These are phyloP conservation scores for Dimorphilus gyrociliatus DNA, from an alignment of 2,888 invertebrate species.

Conservation along the genomic window DNA sequence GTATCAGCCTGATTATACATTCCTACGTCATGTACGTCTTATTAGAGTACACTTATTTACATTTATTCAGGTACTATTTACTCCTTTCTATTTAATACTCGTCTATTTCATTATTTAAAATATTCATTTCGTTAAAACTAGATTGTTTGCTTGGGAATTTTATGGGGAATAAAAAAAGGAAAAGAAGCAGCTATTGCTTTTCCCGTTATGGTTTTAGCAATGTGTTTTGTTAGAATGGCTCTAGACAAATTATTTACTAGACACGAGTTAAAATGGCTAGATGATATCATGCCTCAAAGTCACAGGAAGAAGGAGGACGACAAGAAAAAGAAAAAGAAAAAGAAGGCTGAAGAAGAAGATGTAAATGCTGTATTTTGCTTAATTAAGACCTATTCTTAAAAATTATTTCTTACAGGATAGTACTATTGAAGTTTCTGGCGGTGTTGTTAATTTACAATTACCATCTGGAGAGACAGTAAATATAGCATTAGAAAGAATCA, in stretches of 20 bases:
- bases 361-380: no score
- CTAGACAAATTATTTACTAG: conserved; percentile 26
- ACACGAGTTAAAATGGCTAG: conserved; percentile 25
- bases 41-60: conserved; percentile 46
- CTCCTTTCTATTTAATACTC: no score
- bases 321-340: conserved; percentile 13
- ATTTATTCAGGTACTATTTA: conserved; percentile 35
- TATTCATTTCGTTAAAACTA: no score
- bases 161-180: conserved; percentile 50
- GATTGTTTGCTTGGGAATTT: conserved; percentile 26
- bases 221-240: conserved; percentile 28
- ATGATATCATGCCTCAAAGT: conserved; percentile 29
- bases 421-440: conserved; percentile 21
- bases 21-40: conserved; percentile 84
- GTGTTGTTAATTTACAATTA: conserved; percentile 67
- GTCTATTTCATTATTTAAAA: no score
- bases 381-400: no score
- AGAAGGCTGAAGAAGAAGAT: no score
- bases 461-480: conserved; percentile 78
- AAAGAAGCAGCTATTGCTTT: conserved; percentile 80
- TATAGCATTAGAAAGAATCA: conserved; percentile 51
- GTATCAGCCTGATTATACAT: conserved; percentile 95
- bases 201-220: conserved; percentile 59
- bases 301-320: conserved; percentile 23
- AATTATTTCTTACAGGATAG: no score